Percentiles rank a stretch among this genome's conserved stretches.
Evolutionary conservation across 2,797 vertebrate species (phyloP).

Genomic region (Aplochiton taeniatus): DNA sequence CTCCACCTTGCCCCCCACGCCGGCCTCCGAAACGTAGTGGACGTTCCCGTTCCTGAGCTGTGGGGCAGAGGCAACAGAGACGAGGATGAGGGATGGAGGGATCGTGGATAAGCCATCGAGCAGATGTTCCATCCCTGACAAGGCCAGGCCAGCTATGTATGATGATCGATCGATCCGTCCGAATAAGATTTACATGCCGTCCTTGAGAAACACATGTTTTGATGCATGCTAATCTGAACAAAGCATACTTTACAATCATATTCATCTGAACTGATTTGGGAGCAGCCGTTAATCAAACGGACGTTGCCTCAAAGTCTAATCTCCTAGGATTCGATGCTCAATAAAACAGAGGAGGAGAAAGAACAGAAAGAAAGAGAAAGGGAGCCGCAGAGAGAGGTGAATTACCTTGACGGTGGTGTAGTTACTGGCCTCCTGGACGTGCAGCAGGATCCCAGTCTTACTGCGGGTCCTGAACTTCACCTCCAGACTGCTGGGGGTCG

Average conservation of each 20-base stretch:
- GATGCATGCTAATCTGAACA: too few relatives aligned
- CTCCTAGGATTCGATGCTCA: too few relatives aligned
- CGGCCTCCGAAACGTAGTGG: constrained; percentile 91
- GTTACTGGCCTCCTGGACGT: constrained; percentile 94
- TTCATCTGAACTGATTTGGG: neutral
- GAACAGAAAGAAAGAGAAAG: too few relatives aligned
- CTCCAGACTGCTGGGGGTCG: constrained; percentile 77
- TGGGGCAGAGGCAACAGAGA: neutral
- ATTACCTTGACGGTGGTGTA: constrained; percentile 94
- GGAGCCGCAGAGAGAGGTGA: neutral
- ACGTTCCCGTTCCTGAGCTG: constrained; percentile 93
- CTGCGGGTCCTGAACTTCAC: constrained; percentile 94
- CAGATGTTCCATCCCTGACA: too few relatives aligned
- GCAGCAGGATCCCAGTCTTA: constrained; percentile 87
- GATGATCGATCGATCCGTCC: too few relatives aligned
- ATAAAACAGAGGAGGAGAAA: too few relatives aligned
- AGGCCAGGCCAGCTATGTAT: too few relatives aligned
- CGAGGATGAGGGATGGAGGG: neutral
- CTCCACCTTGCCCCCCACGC: constrained; percentile 92
- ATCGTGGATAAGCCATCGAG: too few relatives aligned
- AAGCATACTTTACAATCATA: neutral
- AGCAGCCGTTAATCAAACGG: neutral
- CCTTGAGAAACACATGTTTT: too few relatives aligned
- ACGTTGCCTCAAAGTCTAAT: neutral
- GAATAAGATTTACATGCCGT: too few relatives aligned